Evolutionary conservation across 2,113 vertebrate species (phyloP), one percentile per base, ranked within the genome.

Genomic region (Oreochromis aureus): DNA sequence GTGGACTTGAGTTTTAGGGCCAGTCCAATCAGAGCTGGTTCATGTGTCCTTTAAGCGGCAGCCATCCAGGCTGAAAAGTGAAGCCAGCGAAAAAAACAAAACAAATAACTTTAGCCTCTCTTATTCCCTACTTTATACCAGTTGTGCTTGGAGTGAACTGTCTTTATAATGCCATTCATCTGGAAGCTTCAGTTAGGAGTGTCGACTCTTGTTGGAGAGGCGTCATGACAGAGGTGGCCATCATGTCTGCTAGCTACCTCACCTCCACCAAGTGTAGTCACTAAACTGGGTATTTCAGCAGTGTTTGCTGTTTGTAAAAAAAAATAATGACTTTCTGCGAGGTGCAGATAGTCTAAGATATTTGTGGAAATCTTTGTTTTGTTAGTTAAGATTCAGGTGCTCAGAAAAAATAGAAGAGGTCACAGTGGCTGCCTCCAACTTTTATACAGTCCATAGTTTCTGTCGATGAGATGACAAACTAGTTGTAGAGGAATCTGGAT

Each of bases 1-100:
- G 41, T 73, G 69, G 71, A 76, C 44, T 76, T 48, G 44, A 48
- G 7, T 30, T 76, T 76, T 48, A 76, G 24, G 15, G 9, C 44
- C 44, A 5, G 41, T 7, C 66, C 66, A 69, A 22, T 39, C 34
- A 71, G 66, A 71, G 12, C 7, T 24, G 36, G 12, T 71, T 71
- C 36, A 71, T 24, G 7, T 44, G 11, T 71, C 36, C 12, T 44
- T 44, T n/a, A 71, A 71, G 66, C 1, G 7, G 32, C 6, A 1
- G 6, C 24, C 56, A 58, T 13, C 6, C 2, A 16, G 56, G 5
- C 36, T 71, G n/a, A 39, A 44, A 24, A 71, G 44, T 44, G 4
- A 71, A 66, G 34, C 61, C 61, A n/a, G 10, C 1, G 6, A 0
- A 0, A 6, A 6, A 2, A 24, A 24, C 22, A 24, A 24, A 24